Evolutionary conservation across 2,113 vertebrate genomes (phyloP), one percentile per base, ranked within the genome.

Genomic region (Tamias sibiricus): DNA sequence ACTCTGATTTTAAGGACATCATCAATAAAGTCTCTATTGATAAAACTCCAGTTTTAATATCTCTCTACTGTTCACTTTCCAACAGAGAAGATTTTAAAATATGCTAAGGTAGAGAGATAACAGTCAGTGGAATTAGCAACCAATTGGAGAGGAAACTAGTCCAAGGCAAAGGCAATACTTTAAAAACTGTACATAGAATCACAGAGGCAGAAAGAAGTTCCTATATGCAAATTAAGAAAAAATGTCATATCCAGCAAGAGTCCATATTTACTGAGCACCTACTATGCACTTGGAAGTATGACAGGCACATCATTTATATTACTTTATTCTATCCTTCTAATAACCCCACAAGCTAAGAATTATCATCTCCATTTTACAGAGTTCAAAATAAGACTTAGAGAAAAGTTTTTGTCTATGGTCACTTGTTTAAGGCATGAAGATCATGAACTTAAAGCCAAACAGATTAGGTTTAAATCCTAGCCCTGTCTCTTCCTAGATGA

Each of bases 51-150:
- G 66, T 24, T 82, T 66, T 44, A 87, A 76, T 37, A 87, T 94
- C 62, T 92, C 75, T 84, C 86, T 76, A 44, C 66, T 87, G 20
- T 62, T 87, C 72, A 75, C 30, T 86, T 97, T 64, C 28, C 8
- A 79, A n/a, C 42, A 62, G 5, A 97, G 47, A 90, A 90, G 35
- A 69, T 28, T 82, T 89, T 72, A 79, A 90, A 75, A 42, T n/a
- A 69, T n/a, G 28, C 57, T 81, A 62, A 87, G 19, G 13, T 44
- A 24, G 57, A 81, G 66, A 74, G 24, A 80, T 40, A 30, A 71
- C 30, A 49, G 82, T 87, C 74, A 83, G 8, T 54, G 72, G 71
- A 89, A 82, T 30, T 42, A 94, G 75, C 42, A 95, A 47, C 30
- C 8, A 57, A n/a, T n/a, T 22, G 14, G 71, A 42, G 14, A 95